These are phyloP conservation scores for Tadarida brasiliensis DNA, from an alignment of 2,797 vertebrate species.

Conservation along the genomic window DNA sequence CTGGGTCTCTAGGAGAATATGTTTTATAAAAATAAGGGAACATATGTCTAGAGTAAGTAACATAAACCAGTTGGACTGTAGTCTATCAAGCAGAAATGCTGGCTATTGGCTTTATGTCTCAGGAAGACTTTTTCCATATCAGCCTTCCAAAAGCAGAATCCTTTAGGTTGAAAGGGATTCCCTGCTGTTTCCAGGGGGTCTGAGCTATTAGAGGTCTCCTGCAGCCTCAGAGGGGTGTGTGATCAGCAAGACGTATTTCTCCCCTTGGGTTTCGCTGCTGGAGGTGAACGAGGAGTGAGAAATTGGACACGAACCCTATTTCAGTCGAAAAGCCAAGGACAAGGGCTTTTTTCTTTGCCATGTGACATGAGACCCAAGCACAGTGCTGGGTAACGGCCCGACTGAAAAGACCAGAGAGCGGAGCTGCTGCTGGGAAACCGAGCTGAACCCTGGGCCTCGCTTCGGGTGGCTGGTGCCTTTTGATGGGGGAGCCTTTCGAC, in stretches of 20 bases:
- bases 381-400: neutral
- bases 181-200: conserved; percentile 13
- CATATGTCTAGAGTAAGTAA: conserved; percentile 2
- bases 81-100: conserved; percentile 65
- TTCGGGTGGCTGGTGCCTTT: neutral
- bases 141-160: conserved; percentile 80
- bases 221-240: neutral
- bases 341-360: neutral
- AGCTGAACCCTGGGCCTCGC: neutral
- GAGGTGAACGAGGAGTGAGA: neutral
- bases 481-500: rapidly evolving
- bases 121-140: conserved; percentile 66
- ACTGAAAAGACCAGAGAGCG: neutral
- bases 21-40: conserved; percentile 63
- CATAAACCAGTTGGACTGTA: conserved; percentile 14
- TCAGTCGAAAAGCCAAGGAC: neutral
- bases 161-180: conserved; percentile 77
- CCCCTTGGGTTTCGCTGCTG: neutral
- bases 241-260: neutral
- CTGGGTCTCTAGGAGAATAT: neutral
- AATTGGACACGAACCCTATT: neutral
- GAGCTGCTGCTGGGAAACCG: neutral
- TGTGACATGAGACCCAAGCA: conserved; percentile 21
- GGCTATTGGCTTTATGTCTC: conserved; percentile 63
- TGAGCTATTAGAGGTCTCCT: conserved; percentile 58